Conservation (phyloP, 2,113 vertebrate genomes). For the Lycaon pictus region DNA sequence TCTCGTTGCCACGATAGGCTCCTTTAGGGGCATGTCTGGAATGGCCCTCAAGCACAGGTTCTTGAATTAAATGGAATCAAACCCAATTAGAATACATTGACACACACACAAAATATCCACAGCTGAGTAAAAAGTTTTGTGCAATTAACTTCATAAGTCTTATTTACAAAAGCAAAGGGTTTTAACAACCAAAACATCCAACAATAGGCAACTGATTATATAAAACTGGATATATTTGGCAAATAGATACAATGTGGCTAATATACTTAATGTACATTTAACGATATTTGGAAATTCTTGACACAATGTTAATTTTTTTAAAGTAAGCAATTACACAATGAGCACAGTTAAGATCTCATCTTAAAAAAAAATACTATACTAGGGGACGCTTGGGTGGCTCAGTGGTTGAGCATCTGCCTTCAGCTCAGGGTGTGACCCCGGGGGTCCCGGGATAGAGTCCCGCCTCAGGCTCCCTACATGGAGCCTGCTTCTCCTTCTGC, state of each 20-base stretch:
- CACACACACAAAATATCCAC: not conserved
- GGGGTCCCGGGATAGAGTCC: too few species aligned
- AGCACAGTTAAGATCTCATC: not conserved
- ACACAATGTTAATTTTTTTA: not conserved
- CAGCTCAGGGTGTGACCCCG: too few species aligned
- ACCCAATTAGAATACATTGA: not conserved
- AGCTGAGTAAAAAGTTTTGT: not conserved
- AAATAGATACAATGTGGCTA: not conserved
- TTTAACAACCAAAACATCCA: conserved; percentile 9
- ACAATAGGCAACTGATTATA: not conserved
- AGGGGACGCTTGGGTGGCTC: too few species aligned
- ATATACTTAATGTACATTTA: not conserved
- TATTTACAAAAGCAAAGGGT: not conserved
- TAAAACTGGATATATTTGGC: not conserved
- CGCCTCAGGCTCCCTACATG: too few species aligned
- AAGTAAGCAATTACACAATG: not conserved
- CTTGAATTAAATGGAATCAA: not conserved
- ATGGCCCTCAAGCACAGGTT: not conserved
- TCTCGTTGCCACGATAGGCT: not conserved
- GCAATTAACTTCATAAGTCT: not conserved
- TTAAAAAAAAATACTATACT: not conserved
- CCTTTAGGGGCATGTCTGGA: not conserved
- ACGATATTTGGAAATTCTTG: not conserved
- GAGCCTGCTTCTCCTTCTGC: too few species aligned
- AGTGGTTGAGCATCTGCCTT: too few species aligned